A percentile compares a stretch with the other conserved stretches of the same genome.
These are phyloP conservation scores for Noctua fimbriata DNA, from an alignment of 2,888 invertebrate species.

Conservation along the genomic window DNA sequence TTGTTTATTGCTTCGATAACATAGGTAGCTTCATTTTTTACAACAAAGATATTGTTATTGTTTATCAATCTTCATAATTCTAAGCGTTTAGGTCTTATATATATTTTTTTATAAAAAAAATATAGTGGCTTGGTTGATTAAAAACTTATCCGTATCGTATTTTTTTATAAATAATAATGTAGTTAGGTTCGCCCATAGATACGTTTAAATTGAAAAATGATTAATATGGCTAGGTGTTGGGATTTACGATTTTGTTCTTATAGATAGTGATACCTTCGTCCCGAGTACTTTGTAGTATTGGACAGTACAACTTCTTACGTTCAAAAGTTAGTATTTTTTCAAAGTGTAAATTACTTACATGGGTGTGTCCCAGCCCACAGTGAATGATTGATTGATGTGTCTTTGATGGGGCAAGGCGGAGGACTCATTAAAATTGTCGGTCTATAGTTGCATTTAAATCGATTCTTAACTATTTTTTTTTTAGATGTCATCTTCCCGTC, in stretches of 20 bases:
- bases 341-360: not conserved
- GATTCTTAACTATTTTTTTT: too few relatives aligned
- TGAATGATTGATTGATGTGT: not conserved
- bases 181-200: too few relatives aligned
- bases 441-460: too few relatives aligned
- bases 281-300: not conserved
- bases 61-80: not conserved
- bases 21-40: conserved; percentile 7
- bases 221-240: not conserved
- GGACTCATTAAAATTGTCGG: too few relatives aligned
- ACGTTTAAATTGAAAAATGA: not conserved
- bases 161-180: too few relatives aligned
- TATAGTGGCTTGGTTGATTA: not conserved
- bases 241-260: not conserved
- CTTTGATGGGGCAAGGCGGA: too few relatives aligned
- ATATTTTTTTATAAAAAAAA: not conserved
- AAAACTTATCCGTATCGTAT: too few relatives aligned
- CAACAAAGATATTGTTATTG: not conserved
- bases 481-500: too few relatives aligned
- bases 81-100: not conserved
- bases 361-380: not conserved
- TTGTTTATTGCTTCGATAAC: conserved; percentile 26
- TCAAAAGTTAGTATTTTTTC: not conserved
- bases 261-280: not conserved
- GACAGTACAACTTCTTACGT: not conserved